Evolutionary conservation across 2,888 invertebrate species (phyloP).

Genomic region (Rhodophaea formosa): DNA sequence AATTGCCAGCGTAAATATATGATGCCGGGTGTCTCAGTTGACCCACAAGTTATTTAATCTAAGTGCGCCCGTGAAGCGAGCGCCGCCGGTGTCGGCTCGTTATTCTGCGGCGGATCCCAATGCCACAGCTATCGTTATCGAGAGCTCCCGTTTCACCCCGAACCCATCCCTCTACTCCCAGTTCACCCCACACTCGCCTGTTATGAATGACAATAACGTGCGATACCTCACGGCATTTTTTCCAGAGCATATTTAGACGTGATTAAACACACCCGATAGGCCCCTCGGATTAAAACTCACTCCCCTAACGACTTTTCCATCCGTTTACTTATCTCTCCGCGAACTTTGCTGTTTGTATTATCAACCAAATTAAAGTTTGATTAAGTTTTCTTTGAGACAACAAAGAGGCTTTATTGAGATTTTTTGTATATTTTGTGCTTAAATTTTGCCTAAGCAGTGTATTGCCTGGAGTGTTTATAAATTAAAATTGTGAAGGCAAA

Average conservation of each 20-base stretch:
- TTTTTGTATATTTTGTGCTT: conserved; percentile 25
- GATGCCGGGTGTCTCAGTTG: conserved; percentile 14
- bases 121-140: conserved; percentile 29
- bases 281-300: conserved; percentile 65
- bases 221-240: conserved; percentile 70
- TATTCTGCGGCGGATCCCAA: conserved; percentile 56
- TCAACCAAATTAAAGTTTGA: conserved; percentile 73
- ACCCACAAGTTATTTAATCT: conserved; percentile 20
- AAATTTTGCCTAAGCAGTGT: not conserved
- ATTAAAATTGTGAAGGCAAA: not conserved
- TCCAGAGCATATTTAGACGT: conserved; percentile 70
- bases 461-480: not conserved
- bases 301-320: conserved; percentile 65
- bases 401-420: conserved; percentile 38
- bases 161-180: conserved; percentile 32
- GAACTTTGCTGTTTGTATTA: conserved; percentile 71
- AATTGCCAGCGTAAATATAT: conserved; percentile 9
- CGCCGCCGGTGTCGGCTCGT: conserved; percentile 44
- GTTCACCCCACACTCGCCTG: conserved; percentile 43
- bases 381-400: conserved; percentile 58
- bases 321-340: conserved; percentile 64
- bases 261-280: conserved; percentile 72
- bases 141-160: conserved; percentile 27
- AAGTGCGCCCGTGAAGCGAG: conserved; percentile 19
- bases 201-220: conserved; percentile 79